Evolutionary conservation across 1,140 invertebrate genomes (phyloP), one percentile per base, ranked within the genome.

Genomic region (Drosophila sturtevanti): DNA sequence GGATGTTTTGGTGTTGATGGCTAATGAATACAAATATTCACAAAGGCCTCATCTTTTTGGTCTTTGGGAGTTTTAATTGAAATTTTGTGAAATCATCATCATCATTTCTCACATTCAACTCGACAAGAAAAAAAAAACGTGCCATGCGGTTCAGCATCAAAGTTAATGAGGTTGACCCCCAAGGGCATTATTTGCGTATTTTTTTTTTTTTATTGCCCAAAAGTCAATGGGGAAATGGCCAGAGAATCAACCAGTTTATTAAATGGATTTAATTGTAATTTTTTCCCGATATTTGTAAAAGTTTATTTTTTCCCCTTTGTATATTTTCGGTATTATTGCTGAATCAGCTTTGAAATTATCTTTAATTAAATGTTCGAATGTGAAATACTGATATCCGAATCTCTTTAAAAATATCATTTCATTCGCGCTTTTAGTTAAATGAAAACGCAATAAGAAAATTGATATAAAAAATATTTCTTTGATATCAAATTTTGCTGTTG

Each of bases 11-110:
- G 38, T 61, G 41, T 48, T 58, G 54, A 58, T 35, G 64, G 63
- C 70, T 87, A 87, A 87, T 89, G 84, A 89, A 87, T 89, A 89
- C 76, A 73, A 89, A 87, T 87, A 72, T 76, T 70, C 56, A 68
- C 37, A 38, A 68, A 34, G 52, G 60, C 35, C 41, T 18, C 16
- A 9, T 44, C 41, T 18, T n/a, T 48, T 48, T 48, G 59, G 59
- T 54, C 73, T 16, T 44, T 48, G 18, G 44, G 7, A 55, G 37
- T 65, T 77, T 77, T 87, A 87, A 87, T 87, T 87, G 82, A 87
- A 87, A 79, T 82, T 82, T 77, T 56, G 41, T 21, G 16, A 48
- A 48, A 48, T 48, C 61, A 54, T 51, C 52, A 66, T 72, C 62
- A 75, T 44, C 44, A 48, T 48, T 48, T 21, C 41, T 48, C 41